Evolutionary conservation across 2,888 invertebrate species (phyloP), one percentile per base, ranked within the genome.

Genomic region (Eupithecia dodoneata): DNA sequence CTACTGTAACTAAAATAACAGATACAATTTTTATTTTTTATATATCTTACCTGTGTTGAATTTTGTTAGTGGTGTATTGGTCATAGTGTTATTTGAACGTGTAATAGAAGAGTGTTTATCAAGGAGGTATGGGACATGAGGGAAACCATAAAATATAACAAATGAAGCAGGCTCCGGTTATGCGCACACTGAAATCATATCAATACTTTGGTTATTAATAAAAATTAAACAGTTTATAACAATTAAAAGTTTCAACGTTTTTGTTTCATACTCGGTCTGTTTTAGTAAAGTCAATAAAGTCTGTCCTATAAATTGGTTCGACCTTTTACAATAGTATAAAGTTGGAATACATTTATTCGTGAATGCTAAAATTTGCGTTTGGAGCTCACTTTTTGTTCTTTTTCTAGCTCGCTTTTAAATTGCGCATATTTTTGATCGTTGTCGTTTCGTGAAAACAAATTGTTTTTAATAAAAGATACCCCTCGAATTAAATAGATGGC

Each of bases 181-280:
- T 73, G 83, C 82, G 76, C 78, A 77, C 84, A 83, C 87, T 88
- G 86, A 85, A 88, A 89, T 72, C 76, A 85, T 78, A 85, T 73
- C 74, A 71, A 75, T 18, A 55, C 30, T 63, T 4, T 67, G 45
- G 30, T 71, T 67, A 44, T 52, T 67, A 55, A 66, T 41, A 52
- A 71, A 73, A 12, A 52, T 52, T 6, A 59, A 47, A 45, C 18
- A 47, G 18, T 45, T 44, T 65, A 18, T 45, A 30, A 44, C 42
- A 63, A 42, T 66, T n/a, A 55, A 49, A 18, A 59, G n/a, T 52
- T 52, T 52, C 12, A 49, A 47, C 1, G 47, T 47, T 12, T 3
- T 52, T 15, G 15, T 15, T 15, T 52, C 0, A n/a, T 2, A 52
- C 13, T 13, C 0, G 45, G 52, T 52, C 6, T n/a, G n/a, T 52